These are phyloP conservation scores for Prosopocoilus inquinatus DNA, from an alignment of 2,888 invertebrate species.

Conservation along the genomic window DNA sequence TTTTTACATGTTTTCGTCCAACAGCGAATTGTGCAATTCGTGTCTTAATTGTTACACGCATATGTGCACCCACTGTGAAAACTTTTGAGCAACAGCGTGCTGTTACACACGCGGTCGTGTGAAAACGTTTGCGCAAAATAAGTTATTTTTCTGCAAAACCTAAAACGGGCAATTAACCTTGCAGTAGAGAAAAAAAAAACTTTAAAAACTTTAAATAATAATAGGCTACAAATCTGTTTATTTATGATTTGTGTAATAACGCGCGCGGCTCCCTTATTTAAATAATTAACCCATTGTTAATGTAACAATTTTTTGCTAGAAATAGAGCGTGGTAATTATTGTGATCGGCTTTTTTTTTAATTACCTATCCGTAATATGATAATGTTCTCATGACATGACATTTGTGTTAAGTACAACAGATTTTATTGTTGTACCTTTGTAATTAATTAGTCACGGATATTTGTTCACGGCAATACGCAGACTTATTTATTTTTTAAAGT, in stretches of 20 bases:
- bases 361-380: neutral
- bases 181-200: constrained; percentile 9
- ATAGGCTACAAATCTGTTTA: no score
- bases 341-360: neutral
- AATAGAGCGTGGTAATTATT: constrained; percentile 3
- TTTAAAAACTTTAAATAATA: no score
- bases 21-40: no score
- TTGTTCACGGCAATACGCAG: no score
- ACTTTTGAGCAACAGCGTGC: neutral
- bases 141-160: constrained; percentile 3
- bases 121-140: constrained; percentile 12
- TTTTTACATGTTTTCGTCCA: no score
- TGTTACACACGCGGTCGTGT: constrained; percentile 5
- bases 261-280: no score
- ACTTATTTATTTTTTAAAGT: no score
- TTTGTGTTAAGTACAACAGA: neutral
- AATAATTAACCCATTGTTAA: neutral
- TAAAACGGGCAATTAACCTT: constrained; percentile 13
- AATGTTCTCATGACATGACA: constrained; percentile 4
- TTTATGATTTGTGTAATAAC: no score
- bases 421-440: no score
- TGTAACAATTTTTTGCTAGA: neutral
- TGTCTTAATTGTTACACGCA: no score
- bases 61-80: no score
- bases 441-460: no score